phyloP scores from a whole-genome alignment of 53 echinoderm and acorn worm genomes.

The Henricia sp. region DNA sequence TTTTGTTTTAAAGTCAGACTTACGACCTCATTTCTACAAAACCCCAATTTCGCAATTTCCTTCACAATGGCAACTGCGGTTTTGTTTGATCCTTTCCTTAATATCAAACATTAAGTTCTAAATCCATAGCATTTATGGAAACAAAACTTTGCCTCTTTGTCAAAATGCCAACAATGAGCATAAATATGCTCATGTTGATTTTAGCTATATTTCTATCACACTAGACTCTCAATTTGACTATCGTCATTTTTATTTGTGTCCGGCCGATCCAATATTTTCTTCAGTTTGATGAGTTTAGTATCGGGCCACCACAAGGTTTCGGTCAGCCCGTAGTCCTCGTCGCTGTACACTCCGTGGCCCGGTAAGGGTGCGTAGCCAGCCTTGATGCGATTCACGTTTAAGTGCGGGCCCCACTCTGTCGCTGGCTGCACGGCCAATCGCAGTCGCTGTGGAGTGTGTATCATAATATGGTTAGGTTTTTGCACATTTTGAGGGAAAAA shows the following conservation, averaged over 20 bases:
- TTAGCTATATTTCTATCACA: background rate
- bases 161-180: too few relatives aligned
- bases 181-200: too few relatives aligned
- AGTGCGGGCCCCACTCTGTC: slow-evolving; percentile 74
- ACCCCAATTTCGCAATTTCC: too few relatives aligned
- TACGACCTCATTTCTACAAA: too few relatives aligned
- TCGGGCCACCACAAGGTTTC: background rate
- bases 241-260: background rate
- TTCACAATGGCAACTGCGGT: too few relatives aligned
- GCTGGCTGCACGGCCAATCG: slow-evolving; percentile 46
- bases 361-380: slow-evolving; percentile 66
- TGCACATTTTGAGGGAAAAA: too few relatives aligned
- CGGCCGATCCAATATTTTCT: background rate
- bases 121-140: too few relatives aligned
- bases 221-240: background rate
- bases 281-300: background rate
- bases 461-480: too few relatives aligned
- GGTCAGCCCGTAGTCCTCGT: background rate
- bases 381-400: slow-evolving; percentile 58
- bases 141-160: too few relatives aligned
- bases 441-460: slow-evolving; percentile 58
- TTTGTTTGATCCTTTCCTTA: too few relatives aligned
- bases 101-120: too few relatives aligned
- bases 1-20: too few relatives aligned
- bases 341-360: background rate